phyloP scores from a whole-genome alignment of 2,797 vertebrate genomes.

The Fistularia tabacaria region DNA sequence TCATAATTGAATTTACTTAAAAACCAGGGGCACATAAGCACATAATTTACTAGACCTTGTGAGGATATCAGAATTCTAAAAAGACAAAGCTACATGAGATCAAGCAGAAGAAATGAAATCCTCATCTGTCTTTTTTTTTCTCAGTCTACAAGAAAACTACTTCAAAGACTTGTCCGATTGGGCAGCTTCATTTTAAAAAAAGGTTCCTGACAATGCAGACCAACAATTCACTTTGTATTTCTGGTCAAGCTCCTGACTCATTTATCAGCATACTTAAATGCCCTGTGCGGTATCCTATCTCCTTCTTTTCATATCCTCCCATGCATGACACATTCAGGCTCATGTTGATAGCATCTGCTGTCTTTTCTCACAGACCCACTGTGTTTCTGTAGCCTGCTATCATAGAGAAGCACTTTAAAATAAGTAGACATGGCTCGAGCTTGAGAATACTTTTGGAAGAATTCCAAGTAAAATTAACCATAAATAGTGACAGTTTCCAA shows the following conservation, averaged over 20 bases:
- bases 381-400: neutral
- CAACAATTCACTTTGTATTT: slow-evolving; percentile 17
- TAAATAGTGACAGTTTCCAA: no score
- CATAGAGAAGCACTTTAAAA: neutral
- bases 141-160: neutral
- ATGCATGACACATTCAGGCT: slow-evolving; percentile 8
- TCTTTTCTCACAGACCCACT: slow-evolving; percentile 10
- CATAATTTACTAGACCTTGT: neutral
- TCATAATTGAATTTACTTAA: no score
- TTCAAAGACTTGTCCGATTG: slow-evolving; percentile 2
- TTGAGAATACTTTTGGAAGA: no score
- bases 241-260: slow-evolving; percentile 25
- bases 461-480: no score
- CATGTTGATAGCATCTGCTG: slow-evolving; percentile 3
- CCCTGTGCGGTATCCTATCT: slow-evolving; percentile 10
- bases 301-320: slow-evolving; percentile 1
- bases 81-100: neutral
- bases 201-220: slow-evolving; percentile 11
- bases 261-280: slow-evolving; percentile 23
- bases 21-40: no score
- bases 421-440: no score
- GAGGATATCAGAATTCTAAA: slow-evolving; percentile 4
- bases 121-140: neutral
- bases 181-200: slow-evolving; percentile 9
- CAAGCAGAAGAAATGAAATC: slow-evolving; percentile 1